Base-by-base conservation (phyloP, 2,113 vertebrate genomes). In the Sorex fumeus region DNA sequence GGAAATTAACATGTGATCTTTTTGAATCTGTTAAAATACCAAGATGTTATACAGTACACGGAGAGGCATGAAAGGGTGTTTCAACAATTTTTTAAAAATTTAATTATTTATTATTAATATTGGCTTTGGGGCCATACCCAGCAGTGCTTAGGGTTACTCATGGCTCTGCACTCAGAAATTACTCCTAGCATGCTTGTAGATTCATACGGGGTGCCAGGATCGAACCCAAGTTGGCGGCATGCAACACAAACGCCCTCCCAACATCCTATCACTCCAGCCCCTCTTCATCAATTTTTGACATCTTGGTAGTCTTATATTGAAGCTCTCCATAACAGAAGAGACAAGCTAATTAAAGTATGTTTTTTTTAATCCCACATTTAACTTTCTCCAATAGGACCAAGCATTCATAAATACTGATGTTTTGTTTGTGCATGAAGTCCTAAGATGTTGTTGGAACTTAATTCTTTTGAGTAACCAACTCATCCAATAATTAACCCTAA, bases 401-500 rank as follows among this genome's bases (percentile, higher is more conserved):
- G 1, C 1, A 70, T 75, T 81, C 30, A 19, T 47, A 23, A 75
- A 9, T 19, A 13, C 30, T 36, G 4, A 21, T 74, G 15, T 13
- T 90, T 75, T 27, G 10, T 79, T 28, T 16, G 28, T 16, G 80
- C 86, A 15, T 47, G 36, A 66, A 85, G 89, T 77, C 6, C 43
- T 72, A 67, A 72, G 66, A 50, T 50, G 36, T 27, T 50, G 9
- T 60, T 88, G 4, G 10, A 72, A 3, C 77, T 3, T 85, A 69
- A 53, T 21, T 87, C 62, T 36, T 80, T n/a, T 45, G 36, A 80
- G 25, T 18, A 80, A 81, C 50, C 83, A 84, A 36, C 2, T 28
- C 34, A 84, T 57, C 71, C 43, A 80, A 10, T 34, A 90, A 75
- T 94, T 88, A 90, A 76, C 7, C 47, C 40, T 74, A 78, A 47